A percentile compares a stretch with the other conserved stretches of the same genome.
These are phyloP conservation scores for Cyclophora albipunctata DNA, from an alignment of 2,888 invertebrate species.

Conservation along the genomic window DNA sequence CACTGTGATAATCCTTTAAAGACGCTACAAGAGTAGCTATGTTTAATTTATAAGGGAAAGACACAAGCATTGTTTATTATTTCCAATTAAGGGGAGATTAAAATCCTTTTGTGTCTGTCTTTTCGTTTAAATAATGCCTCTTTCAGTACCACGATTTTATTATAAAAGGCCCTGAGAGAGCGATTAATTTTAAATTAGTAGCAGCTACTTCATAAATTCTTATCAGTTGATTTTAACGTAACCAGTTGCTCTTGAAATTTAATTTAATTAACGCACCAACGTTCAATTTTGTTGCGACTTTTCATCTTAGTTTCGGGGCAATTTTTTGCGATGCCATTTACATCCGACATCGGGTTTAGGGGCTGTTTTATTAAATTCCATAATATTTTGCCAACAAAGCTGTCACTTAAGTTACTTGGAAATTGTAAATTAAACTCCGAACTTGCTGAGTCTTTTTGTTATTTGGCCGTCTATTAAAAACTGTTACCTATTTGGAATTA, in stretches of 20 bases:
- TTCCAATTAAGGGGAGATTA: constrained; percentile 22
- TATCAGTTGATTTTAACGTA: constrained; percentile 24
- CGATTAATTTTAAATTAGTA: constrained; percentile 25
- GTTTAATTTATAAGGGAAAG: constrained; percentile 1
- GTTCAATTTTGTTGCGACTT: neutral
- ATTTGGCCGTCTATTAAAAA: too few species aligned
- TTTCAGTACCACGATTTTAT: constrained; percentile 17
- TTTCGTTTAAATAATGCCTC: constrained; percentile 21
- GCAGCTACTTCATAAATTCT: constrained; percentile 23
- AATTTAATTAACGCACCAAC: constrained; percentile 10
- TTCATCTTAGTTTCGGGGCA: neutral
- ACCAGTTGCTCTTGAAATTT: constrained; percentile 15
- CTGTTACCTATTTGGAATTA: too few species aligned
- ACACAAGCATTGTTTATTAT: constrained; percentile 12
- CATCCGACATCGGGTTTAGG: too few species aligned
- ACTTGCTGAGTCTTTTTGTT: too few species aligned
- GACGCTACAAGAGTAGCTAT: neutral
- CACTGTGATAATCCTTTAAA: too few species aligned
- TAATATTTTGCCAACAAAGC: too few species aligned
- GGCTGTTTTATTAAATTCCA: neutral
- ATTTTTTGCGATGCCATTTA: neutral
- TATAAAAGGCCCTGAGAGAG: constrained; percentile 15
- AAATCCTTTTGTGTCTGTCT: constrained; percentile 20
- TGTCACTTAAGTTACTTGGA: too few species aligned
- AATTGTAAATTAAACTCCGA: too few species aligned